Evolutionary conservation across 2,797 vertebrate species (phyloP), one percentile per base, ranked within the genome.

Genomic region (Pipistrellus nathusii): DNA sequence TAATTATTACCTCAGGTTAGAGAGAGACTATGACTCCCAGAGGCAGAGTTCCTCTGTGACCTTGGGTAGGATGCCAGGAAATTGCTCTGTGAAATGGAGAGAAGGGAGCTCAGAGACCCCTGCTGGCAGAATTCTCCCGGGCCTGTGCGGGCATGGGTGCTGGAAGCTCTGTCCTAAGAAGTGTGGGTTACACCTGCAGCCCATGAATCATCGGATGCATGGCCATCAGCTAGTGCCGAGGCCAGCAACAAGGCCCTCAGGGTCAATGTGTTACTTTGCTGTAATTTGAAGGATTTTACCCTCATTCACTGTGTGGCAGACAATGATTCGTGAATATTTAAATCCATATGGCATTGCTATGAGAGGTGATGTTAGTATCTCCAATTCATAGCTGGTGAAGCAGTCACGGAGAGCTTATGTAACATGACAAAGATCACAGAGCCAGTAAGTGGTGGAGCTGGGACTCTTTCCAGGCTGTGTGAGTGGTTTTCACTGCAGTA

Each of bases 181-280:
- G 30, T 48, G 6, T 21, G n/a, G 9, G 7, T 46, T 35, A n/a
- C 5, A 59, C 7, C 59, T 25, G 38, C 30, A 46, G 35, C 18
- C 32, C 8, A 2, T 2, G 13, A 13, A 6, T 38, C 38, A 3
- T 44, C 25, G 30, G 48, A 12, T 44, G 2, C 0, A 0, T 5
- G 18, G 17, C 48, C 20, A 30, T 12, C 2, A 32, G 8, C 1
- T 10, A 41, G 21, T 0, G 5, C 73, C 64, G n/a, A 38, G 35
- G 14, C 3, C 25, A 11, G 66, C 62, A 27, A 14, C 7, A 14
- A 11, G 4, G n/a, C 51, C 51, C 73, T 64, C 14, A n/a, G 41
- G 4, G n/a, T 13, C 73, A 55, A n/a, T 8, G 12, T 23, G 46
- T 85, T 30, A 35, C 53, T 41, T 78, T 48, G 25, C 44, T 69